Percentiles rank a stretch among this genome's conserved stretches.
phyloP scores from a whole-genome alignment of 2,113 vertebrate genomes.

The Podilymbus podiceps region DNA sequence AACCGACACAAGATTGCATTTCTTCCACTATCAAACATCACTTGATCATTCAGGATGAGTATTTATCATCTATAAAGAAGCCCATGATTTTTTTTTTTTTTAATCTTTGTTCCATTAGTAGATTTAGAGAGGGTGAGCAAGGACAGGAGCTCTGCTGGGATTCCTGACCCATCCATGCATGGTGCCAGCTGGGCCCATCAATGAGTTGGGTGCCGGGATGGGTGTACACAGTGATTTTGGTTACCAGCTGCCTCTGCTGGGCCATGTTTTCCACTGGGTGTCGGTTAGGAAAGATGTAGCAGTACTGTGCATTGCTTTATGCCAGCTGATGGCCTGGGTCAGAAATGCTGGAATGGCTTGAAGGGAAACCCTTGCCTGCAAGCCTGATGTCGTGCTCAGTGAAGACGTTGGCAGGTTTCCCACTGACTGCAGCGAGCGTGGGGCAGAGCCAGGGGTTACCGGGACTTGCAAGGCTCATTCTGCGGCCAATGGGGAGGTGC shows the following conservation, averaged over 20 bases:
- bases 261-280: not conserved
- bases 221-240: not conserved
- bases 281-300: not conserved
- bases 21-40: not conserved
- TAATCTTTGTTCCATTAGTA: not conserved
- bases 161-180: not conserved
- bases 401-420: not conserved
- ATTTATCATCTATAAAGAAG: not conserved
- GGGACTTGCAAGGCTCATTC: not conserved
- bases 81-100: not conserved
- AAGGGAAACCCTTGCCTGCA: not conserved
- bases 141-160: not conserved
- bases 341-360: not conserved
- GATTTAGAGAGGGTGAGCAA: not conserved
- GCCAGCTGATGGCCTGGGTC: not conserved
- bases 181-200: not conserved
- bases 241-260: not conserved
- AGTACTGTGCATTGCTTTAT: not conserved
- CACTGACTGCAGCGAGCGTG: fast-evolving
- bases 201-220: not conserved
- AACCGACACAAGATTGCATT: not conserved
- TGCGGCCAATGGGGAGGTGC: not conserved
- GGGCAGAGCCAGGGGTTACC: not conserved
- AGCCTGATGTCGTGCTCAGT: not conserved
- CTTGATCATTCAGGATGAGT: not conserved